These are phyloP conservation scores for Novumbra hubbsi DNA, from an alignment of 2,797 vertebrate species.

Conservation along the genomic window DNA sequence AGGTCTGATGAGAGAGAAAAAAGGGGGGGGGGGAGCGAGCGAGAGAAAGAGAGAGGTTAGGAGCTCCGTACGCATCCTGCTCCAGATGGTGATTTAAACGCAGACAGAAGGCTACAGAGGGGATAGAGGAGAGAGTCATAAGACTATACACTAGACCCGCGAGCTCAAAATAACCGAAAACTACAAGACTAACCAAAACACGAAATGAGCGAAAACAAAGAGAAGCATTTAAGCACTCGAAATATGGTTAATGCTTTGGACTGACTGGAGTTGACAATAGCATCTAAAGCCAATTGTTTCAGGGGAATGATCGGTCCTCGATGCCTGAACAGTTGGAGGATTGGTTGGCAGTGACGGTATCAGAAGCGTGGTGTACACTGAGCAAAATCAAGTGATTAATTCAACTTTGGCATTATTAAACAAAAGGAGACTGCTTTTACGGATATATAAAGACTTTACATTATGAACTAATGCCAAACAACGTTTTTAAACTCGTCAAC, in stretches of 20 bases:
- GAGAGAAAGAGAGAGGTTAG: constrained; percentile 62
- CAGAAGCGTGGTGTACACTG: constrained; percentile 37
- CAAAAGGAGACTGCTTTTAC: constrained; percentile 22
- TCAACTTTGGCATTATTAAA: constrained; percentile 17
- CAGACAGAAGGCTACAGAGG: constrained; percentile 79
- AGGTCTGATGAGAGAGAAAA: constrained; percentile 42
- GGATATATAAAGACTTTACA: constrained; percentile 52
- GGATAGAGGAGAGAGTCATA: constrained; percentile 71
- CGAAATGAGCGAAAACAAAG: constrained; percentile 48
- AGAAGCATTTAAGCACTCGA: constrained; percentile 18
- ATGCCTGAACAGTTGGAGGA: constrained; percentile 51
- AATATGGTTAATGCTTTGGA: constrained; percentile 30
- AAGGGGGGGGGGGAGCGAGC: constrained; percentile 43
- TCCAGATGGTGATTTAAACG: constrained; percentile 85
- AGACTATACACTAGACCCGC: constrained; percentile 62
- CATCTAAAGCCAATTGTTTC: constrained; percentile 29
- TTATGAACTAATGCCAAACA: constrained; percentile 31
- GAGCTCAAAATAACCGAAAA: constrained; percentile 60
- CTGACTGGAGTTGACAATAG: constrained; percentile 33
- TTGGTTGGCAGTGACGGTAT: constrained; percentile 41
- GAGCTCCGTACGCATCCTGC: constrained; percentile 55
- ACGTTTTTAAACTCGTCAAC: constrained; percentile 55
- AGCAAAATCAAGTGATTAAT: constrained; percentile 24
- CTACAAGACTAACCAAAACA: constrained; percentile 35
- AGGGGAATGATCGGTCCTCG: constrained; percentile 40